Percentiles rank a stretch among this genome's conserved stretches.
Evolutionary conservation across 2,888 invertebrate genomes (phyloP).

Genomic region (Eristalinus sepulchralis): DNA sequence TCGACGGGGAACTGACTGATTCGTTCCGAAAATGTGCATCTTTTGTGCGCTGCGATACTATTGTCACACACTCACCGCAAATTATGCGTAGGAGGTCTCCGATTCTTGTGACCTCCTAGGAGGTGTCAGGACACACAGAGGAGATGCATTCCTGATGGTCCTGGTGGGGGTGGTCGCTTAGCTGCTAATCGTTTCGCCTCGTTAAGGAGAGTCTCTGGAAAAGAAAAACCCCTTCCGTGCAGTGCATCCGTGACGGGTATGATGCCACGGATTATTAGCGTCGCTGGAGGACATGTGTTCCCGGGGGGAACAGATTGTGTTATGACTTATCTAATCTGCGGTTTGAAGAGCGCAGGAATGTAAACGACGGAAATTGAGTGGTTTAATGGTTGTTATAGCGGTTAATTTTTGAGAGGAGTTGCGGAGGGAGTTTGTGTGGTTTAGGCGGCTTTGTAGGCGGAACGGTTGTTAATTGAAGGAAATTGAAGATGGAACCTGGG

Average conservation of each 20-base stretch:
- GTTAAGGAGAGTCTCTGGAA: not conserved
- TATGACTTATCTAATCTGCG: constrained; percentile 30
- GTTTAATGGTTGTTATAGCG: constrained; percentile 52
- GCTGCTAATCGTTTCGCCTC: constrained; percentile 25
- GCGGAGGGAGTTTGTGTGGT: not conserved
- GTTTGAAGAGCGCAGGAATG: constrained; percentile 3
- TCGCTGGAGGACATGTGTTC: not conserved
- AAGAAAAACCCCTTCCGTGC: constrained; percentile 33
- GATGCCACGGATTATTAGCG: constrained; percentile 10
- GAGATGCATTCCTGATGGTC: not conserved
- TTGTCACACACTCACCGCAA: constrained; percentile 63
- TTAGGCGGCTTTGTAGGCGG: not conserved
- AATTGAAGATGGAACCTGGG: not conserved
- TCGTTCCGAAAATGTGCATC: constrained; percentile 64
- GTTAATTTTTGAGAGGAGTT: constrained; percentile 20
- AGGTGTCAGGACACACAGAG: constrained; percentile 42
- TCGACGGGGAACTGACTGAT: constrained; percentile 31
- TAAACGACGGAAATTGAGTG: constrained; percentile 25
- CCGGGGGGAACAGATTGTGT: constrained; percentile 24
- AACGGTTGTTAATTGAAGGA: not conserved
- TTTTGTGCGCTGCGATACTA: constrained; percentile 16
- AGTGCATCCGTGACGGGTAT: constrained; percentile 21
- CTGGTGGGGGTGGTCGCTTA: constrained; percentile 17
- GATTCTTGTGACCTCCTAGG: constrained; percentile 46
- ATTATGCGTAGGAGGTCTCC: constrained; percentile 61